These are phyloP conservation scores for Nettapus auritus DNA, from an alignment of 2,113 vertebrate genomes.

Conservation along the genomic window DNA sequence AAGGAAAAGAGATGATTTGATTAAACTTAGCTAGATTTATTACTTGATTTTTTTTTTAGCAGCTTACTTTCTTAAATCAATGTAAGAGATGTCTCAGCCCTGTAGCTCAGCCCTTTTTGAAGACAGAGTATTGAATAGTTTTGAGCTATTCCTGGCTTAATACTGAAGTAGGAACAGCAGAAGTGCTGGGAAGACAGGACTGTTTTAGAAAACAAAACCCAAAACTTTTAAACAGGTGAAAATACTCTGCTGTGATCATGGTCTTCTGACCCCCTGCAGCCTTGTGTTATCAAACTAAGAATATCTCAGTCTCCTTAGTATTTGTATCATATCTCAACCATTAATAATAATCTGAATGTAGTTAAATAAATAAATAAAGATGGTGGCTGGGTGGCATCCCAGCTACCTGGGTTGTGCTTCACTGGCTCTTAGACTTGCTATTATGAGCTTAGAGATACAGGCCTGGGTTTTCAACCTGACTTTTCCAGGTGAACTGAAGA, in stretches of 20 bases:
- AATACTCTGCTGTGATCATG: background rate
- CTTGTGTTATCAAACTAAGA: background rate
- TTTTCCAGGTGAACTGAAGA: background rate
- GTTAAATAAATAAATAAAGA: background rate
- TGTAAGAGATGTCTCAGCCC: background rate
- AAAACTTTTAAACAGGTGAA: background rate
- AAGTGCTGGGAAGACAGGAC: background rate
- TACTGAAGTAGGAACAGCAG: background rate
- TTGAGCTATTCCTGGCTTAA: background rate
- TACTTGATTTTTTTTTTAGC: background rate
- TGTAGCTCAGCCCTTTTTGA: background rate
- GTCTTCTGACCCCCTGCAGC: background rate
- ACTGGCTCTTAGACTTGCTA: background rate
- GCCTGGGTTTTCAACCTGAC: background rate
- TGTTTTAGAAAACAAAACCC: background rate
- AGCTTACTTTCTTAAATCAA: background rate
- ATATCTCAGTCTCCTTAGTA: background rate
- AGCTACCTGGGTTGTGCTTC: background rate
- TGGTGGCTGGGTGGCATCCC: background rate
- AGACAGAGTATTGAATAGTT: slow-evolving; percentile 1
- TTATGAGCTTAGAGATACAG: background rate
- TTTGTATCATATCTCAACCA: too few species aligned
- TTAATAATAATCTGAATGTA: background rate
- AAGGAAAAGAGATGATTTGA: background rate
- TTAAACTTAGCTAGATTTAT: slow-evolving; percentile 6